Evolutionary conservation across 2,797 vertebrate species (phyloP), one percentile per base, ranked within the genome.

Genomic region (Linurgus olivaceus): DNA sequence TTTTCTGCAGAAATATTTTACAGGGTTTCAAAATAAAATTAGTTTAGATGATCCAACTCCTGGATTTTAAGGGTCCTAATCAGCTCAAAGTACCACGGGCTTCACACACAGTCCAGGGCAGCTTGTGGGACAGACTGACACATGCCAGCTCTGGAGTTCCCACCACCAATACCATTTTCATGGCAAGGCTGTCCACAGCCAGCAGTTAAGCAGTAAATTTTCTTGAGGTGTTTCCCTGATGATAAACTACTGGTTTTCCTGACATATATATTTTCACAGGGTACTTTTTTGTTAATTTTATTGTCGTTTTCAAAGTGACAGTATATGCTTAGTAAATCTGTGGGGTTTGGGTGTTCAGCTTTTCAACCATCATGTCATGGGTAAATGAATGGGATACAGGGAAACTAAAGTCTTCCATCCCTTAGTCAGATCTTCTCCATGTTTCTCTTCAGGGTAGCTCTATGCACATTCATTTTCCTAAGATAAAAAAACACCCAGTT

Each of bases 71-170:
- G n/a, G 16, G 3, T 62, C 9, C 17, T 62, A 3, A 9, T 28
- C 2, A 25, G 16, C 11, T 76, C 17, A 24, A 15, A 17, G 1
- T 50, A 29, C 11, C 47, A 80, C 21, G 4, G 16, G 5, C n/a
- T 8, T 20, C 10, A 40, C 5, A 37, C 1, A 3, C 2, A 54
- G 7, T 13, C 20, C 1, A 3, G 55, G 21, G 14, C 16, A 80
- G 17, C 7, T 16, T 7, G 1, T 68, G 42, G 26, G 8, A 10
- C 31, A 66, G 35, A 45, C 35, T 15, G 20, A 19, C 51, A 45
- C 7, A 9, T 3, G 0, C 19, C 28, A 20, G 16, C 28, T 51
- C 21, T 16, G 5, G 26, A n/a, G 16, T 48, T 37, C 10, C 13
- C 17, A 35, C 29, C 47, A 71, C 25, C 42, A 9, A 14, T 9